Base-by-base conservation (phyloP, 2,888 invertebrate genomes). In the Lasius fuliginosus region DNA sequence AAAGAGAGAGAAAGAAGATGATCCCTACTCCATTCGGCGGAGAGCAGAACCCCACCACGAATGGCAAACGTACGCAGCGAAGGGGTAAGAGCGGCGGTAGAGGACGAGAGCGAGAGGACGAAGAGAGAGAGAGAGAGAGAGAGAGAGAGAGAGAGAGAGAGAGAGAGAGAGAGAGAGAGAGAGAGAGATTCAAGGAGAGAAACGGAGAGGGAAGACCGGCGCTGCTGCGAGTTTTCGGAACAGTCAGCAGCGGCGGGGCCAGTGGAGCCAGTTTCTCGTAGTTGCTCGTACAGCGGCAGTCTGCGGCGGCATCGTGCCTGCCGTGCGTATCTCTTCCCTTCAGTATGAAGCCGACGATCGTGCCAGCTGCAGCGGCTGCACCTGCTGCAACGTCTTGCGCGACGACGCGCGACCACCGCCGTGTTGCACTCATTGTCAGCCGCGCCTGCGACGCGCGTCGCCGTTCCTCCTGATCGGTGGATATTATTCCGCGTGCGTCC, bases 331-430 rank as follows among this genome's bases (percentile, higher is more conserved):
- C 79, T 69, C 71, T 68, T 89, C 89, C 91, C 91, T 86, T 94
- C 93, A 94, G 94, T 94, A 92, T 92, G 92, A 92, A 93, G 92
- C 94, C 94, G 94, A 94, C 94, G 91, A 92, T 90, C 93, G 94
- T 91, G 92, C 92, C 91, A 92, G 89, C 89, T 90, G 93, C 91
- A 94, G 88, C 91, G 69, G 87, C 83, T 87, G 90, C 90, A 90
- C 90, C 90, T 90, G 90, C 88, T 87, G 87, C 82, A 68, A 68
- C 83, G 83, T 84, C 49, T 65, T 42, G 49, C 49, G 49, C 64
- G 74, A 75, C 82, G 84, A 82, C 85, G 77, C 82, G 65, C 77
- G 67, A 77, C 56, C 15, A 64, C 15, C 49, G 40, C 15, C 49
- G 40, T 46, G 60, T 73, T 62, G 58, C 64, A 73, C 23, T 30